A percentile compares a stretch with the other conserved stretches of the same genome.
phyloP scores from a whole-genome alignment of 2,797 vertebrate genomes.

The Anniella stebbinsi region DNA sequence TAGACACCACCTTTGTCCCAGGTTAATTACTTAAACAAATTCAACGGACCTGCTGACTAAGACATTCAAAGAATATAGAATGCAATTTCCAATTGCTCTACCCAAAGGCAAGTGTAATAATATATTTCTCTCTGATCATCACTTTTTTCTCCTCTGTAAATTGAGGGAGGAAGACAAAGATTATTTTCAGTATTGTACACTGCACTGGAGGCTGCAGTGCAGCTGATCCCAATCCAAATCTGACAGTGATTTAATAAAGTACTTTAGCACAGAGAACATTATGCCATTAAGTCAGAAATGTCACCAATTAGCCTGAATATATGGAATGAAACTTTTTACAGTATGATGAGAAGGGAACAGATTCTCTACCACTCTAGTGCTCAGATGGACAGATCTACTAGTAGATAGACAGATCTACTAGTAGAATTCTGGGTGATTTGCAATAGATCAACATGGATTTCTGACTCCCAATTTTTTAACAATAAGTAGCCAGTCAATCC shows the following conservation, averaged over 20 bases:
- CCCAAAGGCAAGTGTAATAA: slow-evolving; percentile 7
- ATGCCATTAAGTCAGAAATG: slow-evolving; percentile 15
- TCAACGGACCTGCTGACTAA: slow-evolving; percentile 14
- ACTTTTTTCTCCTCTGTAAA: background rate
- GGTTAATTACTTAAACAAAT: slow-evolving; percentile 28
- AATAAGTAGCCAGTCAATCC: no score
- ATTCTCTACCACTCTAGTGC: background rate
- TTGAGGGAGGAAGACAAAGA: background rate
- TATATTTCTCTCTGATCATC: slow-evolving; percentile 24
- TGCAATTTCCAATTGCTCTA: slow-evolving; percentile 23
- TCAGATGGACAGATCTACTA: no score
- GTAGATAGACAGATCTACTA: no score
- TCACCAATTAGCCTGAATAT: slow-evolving; percentile 10
- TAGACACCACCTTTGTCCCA: background rate
- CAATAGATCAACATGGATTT: no score
- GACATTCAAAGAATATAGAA: slow-evolving; percentile 20
- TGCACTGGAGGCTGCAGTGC: background rate
- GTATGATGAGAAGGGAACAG: background rate
- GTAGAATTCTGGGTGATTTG: no score
- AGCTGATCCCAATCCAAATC: slow-evolving; percentile 2
- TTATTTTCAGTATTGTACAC: background rate
- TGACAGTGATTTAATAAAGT: slow-evolving; percentile 3
- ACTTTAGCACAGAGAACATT: background rate
- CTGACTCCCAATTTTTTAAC: no score
- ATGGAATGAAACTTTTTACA: slow-evolving; percentile 1